Evolutionary conservation across 2,888 invertebrate genomes (phyloP), one percentile per base, ranked within the genome.

Genomic region (Carcina quercana): DNA sequence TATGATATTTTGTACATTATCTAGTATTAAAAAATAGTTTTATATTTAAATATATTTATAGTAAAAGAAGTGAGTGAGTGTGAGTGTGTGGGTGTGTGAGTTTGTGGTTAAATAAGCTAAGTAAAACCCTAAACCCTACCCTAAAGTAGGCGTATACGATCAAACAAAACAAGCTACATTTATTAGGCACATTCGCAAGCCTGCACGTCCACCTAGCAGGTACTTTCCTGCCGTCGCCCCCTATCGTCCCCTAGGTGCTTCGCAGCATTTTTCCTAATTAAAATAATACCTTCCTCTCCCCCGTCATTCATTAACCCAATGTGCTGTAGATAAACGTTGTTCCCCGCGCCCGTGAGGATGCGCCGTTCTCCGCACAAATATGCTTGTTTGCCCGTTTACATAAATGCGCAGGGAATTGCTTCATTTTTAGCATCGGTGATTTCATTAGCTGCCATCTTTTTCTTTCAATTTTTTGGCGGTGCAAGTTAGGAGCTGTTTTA

Each of bases 221-320:
- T 7, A 8, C 24, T 10, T 29, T 25, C 32, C 22, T 15, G 21
- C 30, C 26, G 30, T 35, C 32, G 31, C 32, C 40, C 39, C 48
- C 55, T 38, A 40, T 27, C 35, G 43, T 46, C 45, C 58, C 59
- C 60, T 57, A 59, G 61, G 60, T 57, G 59, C 50, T 55, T 17
- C 43, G 40, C 52, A 53, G 60, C 57, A 67, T 74, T 76, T 79
- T 78, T 75, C 75, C 78, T 79, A 79, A 82, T 80, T 80, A 80
- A 78, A 79, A 79, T 79, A 80, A 80, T 80, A 76, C 72, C 65
- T 73, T 62, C 65, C 67, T 71, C 69, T 67, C 68, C 54, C 65
- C 72, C 75, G 71, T 74, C 59, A 73, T 74, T 78, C 78, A 78
- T 76, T 78, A 74, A 61, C 71, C 67, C 71, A 76, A 78, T 76